Evolutionary conservation across 2,113 vertebrate species (phyloP).

Genomic region (Anthoscopus minutus): DNA sequence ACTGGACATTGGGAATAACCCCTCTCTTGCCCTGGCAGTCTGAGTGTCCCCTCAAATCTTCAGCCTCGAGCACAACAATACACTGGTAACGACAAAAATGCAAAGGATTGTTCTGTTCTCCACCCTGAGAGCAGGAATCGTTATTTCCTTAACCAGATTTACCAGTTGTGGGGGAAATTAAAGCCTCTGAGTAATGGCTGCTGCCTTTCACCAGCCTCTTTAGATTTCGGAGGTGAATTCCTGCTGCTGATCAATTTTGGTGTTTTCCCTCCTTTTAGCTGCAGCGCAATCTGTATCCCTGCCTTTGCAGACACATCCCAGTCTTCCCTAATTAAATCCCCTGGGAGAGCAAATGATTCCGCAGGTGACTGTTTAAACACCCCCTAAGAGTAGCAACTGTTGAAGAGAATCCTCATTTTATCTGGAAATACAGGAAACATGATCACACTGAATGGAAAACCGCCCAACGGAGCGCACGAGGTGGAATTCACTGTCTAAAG

Average conservation of each 20-base stretch:
- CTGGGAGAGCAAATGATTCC: neutral
- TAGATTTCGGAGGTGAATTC: rapidly evolving
- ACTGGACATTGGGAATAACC: rapidly evolving
- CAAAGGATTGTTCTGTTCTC: neutral
- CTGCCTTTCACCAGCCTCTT: neutral
- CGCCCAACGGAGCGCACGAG: neutral
- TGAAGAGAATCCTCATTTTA: neutral
- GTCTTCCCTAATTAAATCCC: neutral
- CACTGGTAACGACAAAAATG: neutral
- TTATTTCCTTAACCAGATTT: neutral
- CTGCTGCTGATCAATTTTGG: neutral
- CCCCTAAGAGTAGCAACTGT: neutral
- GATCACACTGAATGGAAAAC: neutral
- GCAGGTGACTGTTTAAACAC: neutral
- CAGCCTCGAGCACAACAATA: neutral
- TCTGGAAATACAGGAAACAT: neutral
- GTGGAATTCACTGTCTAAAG: neutral
- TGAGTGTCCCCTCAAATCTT: neutral
- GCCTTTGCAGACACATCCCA: neutral
- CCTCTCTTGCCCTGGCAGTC: neutral
- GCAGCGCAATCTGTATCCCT: neutral
- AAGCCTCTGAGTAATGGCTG: neutral
- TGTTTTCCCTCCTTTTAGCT: neutral
- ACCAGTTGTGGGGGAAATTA: neutral
- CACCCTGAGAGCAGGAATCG: neutral